These are phyloP conservation scores for Tuberolachnus salignus DNA, from an alignment of 2,888 invertebrate species.

Conservation along the genomic window DNA sequence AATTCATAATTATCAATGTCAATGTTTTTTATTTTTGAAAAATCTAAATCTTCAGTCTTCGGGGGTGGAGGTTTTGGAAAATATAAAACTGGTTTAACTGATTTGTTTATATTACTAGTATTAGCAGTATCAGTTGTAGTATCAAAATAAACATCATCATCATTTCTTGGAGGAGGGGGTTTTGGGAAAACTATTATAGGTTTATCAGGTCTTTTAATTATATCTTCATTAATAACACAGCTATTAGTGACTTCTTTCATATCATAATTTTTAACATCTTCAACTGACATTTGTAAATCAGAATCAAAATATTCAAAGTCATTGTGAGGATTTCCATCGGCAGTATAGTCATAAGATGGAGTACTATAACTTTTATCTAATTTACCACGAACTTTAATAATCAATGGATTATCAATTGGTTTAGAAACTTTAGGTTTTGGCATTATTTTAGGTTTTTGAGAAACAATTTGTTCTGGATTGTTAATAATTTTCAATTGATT, in stretches of 20 bases:
- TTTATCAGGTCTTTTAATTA: conserved; percentile 45
- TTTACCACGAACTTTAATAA: conserved; percentile 64
- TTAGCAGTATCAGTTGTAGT: background rate
- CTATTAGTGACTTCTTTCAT: conserved; percentile 10
- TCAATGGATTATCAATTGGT: conserved; percentile 29
- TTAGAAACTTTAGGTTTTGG: conserved; percentile 57
- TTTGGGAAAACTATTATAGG: conserved; percentile 43
- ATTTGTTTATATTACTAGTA: conserved; percentile 26
- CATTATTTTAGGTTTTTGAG: conserved; percentile 59
- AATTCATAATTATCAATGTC: conserved; percentile 58
- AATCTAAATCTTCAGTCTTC: conserved; percentile 24
- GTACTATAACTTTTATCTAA: conserved; percentile 82
- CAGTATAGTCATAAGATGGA: conserved; percentile 73
- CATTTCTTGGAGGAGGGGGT: conserved; percentile 35
- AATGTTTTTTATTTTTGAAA: conserved; percentile 59
- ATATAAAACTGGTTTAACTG: conserved; percentile 34
- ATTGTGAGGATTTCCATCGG: conserved; percentile 43
- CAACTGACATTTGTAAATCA: conserved; percentile 28
- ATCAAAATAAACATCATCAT: conserved; percentile 21
- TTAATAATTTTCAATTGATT: conserved; percentile 59
- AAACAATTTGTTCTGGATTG: conserved; percentile 38
- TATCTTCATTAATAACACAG: conserved; percentile 9
- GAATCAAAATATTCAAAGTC: conserved; percentile 50
- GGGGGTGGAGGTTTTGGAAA: conserved; percentile 32
- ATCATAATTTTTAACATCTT: conserved; percentile 34